Evolutionary conservation across 2,797 vertebrate genomes (phyloP), one percentile per base, ranked within the genome.

Genomic region (Danio albolineatus): DNA sequence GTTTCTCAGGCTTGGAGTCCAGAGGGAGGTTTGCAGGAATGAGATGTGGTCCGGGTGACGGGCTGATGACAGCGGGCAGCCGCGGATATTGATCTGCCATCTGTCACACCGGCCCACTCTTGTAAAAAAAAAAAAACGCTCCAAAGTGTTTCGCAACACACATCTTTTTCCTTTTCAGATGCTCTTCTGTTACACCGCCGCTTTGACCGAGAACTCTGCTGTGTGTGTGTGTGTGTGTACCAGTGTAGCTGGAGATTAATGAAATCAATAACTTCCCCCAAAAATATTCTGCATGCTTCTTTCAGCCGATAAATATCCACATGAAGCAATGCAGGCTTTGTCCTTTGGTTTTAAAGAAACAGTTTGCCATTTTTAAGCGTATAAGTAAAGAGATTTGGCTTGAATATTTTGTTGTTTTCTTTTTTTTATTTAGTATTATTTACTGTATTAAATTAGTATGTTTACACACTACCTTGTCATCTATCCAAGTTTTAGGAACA

Each of bases 301-400:
- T 71, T 71, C 6, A 43, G 51, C 12, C 2, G 28, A 69, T 51
- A 69, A 14, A 71, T 43, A 71, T 71, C 36, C 19, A 71, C 38
- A 54, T 56, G 51, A 17, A 41, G 64, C 64, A 28, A 48, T 48
- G 19, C 8, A 70, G 51, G 59, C 66, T 53, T 51, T 72, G 38
- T 59, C 56, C 36, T 28, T 28, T 14, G 46, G 28, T 16, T 21
- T 69, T 19, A 67, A 19, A 49, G 39, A 39, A 66, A 73, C 39
- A 64, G 62, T 59, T 73, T 60, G 67, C 73, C 62, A 53, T 82
- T 84, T 82, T n/a, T 43, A 48, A 60, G 60, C 69, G 73, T 61
- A 64, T 43, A 36, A n/a, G n/a, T 61, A 53, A 36, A 36, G 5
- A 51, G 8, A 36, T 49, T 13, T 36, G 65, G 21, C 21, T 67